A percentile compares a stretch with the other conserved stretches of the same genome.
These are phyloP conservation scores for Clarias gariepinus DNA, from an alignment of 2,113 vertebrate species.

Conservation along the genomic window DNA sequence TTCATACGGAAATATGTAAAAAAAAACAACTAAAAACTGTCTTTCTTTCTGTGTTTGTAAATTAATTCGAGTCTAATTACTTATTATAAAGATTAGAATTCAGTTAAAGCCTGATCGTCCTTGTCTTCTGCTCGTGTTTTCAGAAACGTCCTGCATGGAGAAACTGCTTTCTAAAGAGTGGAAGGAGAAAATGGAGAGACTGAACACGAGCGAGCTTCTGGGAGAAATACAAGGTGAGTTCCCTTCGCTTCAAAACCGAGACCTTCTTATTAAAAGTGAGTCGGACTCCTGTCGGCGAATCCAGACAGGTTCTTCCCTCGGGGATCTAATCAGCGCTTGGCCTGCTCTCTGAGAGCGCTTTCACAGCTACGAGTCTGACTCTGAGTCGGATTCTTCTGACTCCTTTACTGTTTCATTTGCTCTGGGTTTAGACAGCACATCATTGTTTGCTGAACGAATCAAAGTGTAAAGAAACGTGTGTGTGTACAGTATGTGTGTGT, in stretches of 20 bases:
- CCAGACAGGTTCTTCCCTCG: background rate
- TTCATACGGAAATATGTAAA: too few relatives aligned
- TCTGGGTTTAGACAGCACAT: background rate
- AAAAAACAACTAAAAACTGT: background rate
- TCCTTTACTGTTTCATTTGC: background rate
- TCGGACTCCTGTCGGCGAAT: conserved; percentile 1
- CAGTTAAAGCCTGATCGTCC: background rate
- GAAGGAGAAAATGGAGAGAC: conserved; percentile 99
- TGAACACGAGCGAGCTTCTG: conserved; percentile 94
- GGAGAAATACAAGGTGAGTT: conserved; percentile 96
- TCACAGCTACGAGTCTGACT: background rate
- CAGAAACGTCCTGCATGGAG: conserved; percentile 96
- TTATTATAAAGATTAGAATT: background rate
- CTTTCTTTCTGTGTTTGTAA: background rate
- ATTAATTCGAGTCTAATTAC: too few relatives aligned
- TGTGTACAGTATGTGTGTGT: background rate
- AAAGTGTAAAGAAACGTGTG: background rate
- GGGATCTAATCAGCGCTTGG: conserved; percentile 20
- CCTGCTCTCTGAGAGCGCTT: background rate
- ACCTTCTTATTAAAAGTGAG: conserved; percentile 19
- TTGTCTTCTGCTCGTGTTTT: conserved; percentile 44
- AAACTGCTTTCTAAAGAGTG: conserved; percentile 98
- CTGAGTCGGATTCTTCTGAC: background rate
- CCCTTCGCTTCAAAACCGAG: background rate
- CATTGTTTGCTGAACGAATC: background rate